phyloP scores from a whole-genome alignment of 2,797 vertebrate species.

The Scleropages formosus region DNA sequence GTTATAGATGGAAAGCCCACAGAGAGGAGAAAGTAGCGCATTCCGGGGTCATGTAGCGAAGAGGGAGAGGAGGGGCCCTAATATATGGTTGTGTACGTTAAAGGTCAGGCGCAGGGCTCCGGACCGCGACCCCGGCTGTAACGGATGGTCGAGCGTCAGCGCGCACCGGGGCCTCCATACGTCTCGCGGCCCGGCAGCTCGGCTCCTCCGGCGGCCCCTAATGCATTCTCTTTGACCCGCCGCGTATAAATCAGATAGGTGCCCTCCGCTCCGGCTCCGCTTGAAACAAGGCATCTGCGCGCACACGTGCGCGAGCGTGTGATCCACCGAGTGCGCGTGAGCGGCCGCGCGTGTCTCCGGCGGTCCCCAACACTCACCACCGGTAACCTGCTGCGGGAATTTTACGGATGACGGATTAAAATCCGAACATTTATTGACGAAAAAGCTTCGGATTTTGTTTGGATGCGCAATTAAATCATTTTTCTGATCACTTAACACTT shows the following conservation, averaged over 20 bases:
- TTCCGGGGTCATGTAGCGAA: conserved; percentile 25
- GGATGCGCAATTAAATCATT: no score
- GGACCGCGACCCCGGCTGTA: conserved; percentile 65
- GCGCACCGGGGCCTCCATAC: conserved; percentile 64
- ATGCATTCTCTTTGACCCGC: conserved; percentile 72
- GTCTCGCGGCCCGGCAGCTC: conserved; percentile 51
- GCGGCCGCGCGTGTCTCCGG: neutral
- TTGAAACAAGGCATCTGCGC: conserved; percentile 26
- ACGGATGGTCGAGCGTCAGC: conserved; percentile 65
- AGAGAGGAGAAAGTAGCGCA: neutral
- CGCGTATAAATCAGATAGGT: conserved; percentile 65
- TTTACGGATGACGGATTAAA: no score
- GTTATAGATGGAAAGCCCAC: neutral
- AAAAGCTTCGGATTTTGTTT: no score
- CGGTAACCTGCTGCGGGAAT: no score
- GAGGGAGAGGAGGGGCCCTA: neutral
- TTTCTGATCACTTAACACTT: neutral
- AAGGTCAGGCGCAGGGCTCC: conserved; percentile 54
- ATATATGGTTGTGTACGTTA: conserved; percentile 26
- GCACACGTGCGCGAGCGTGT: conserved; percentile 36
- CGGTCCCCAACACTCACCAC: neutral
- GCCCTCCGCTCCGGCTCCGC: conserved; percentile 55
- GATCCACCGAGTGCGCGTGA: conserved; percentile 20
- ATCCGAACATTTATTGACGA: no score
- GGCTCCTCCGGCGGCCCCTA: conserved; percentile 62